Evolutionary conservation across 2,113 vertebrate genomes (phyloP).

Genomic region (Gavialis gangeticus): DNA sequence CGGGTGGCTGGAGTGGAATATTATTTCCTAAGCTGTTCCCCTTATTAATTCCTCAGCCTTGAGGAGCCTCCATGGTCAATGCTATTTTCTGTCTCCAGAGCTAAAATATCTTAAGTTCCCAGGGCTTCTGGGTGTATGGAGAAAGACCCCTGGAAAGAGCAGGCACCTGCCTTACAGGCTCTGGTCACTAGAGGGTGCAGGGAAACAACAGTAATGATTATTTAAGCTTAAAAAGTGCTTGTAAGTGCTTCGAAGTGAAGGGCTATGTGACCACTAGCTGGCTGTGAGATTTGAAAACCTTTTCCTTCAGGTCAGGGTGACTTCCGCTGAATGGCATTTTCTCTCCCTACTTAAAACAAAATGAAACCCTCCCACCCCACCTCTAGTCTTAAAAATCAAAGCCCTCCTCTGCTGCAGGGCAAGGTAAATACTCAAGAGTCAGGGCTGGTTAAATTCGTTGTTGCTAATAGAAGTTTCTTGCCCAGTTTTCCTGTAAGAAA

Average conservation of each 20-base stretch:
- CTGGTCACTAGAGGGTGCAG: background rate
- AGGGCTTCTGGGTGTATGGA: background rate
- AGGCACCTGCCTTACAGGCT: background rate
- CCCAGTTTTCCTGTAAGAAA: background rate
- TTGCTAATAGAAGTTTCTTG: background rate
- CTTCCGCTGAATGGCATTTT: background rate
- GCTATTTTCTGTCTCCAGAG: background rate
- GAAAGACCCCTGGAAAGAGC: background rate
- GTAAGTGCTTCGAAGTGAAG: background rate
- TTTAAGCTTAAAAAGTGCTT: background rate
- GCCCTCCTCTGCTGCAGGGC: background rate
- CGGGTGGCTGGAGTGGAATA: no score
- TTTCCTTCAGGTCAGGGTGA: background rate
- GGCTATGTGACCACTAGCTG: background rate
- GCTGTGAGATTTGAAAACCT: background rate
- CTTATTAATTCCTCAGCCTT: background rate
- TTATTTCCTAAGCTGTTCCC: background rate
- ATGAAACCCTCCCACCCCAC: background rate
- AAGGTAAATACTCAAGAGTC: background rate
- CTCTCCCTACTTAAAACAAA: background rate
- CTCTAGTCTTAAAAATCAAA: background rate
- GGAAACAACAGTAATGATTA: no score
- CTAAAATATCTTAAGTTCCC: background rate
- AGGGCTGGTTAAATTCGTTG: background rate
- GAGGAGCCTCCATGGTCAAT: background rate